Conservation (phyloP, 1,140 invertebrate genomes). For the Rhizoglyphus robini region DNA sequence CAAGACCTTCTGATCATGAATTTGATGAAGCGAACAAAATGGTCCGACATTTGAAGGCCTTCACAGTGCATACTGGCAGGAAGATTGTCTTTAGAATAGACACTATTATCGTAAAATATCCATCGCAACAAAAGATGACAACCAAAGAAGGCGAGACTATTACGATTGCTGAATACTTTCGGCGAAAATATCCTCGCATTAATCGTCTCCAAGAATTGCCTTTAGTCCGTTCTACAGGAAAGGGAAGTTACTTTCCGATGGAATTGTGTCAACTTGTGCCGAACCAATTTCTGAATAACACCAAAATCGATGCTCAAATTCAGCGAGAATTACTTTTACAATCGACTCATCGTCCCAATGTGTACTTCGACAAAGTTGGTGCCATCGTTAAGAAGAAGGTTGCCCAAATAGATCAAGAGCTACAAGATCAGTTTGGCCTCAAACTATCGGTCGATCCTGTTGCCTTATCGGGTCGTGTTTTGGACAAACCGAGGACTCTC, state of each 20-base stretch:
- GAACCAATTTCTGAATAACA: not conserved
- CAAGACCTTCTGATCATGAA: not conserved
- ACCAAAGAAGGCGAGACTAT: not conserved
- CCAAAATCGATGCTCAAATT: not conserved
- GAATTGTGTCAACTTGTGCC: conserved; percentile 13
- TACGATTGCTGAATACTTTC: conserved; percentile 5
- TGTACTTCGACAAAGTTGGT: not conserved
- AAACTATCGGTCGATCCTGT: not conserved
- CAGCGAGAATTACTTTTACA: not conserved
- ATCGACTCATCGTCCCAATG: not conserved
- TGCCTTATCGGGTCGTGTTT: not conserved
- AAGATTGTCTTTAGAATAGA: not conserved
- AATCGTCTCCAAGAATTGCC: not conserved
- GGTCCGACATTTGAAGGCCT: not conserved
- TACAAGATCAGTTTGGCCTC: not conserved
- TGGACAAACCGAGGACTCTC: not conserved
- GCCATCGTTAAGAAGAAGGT: not conserved
- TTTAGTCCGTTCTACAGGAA: not conserved
- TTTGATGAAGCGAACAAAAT: not conserved
- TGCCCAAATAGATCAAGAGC: not conserved
- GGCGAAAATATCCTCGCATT: not conserved
- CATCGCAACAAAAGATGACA: not conserved
- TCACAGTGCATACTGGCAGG: not conserved
- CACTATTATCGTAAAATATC: not conserved
- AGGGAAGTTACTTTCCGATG: conserved; percentile 12